phyloP scores from a whole-genome alignment of 2,797 vertebrate species.

The Otolemur crassicaudatus region DNA sequence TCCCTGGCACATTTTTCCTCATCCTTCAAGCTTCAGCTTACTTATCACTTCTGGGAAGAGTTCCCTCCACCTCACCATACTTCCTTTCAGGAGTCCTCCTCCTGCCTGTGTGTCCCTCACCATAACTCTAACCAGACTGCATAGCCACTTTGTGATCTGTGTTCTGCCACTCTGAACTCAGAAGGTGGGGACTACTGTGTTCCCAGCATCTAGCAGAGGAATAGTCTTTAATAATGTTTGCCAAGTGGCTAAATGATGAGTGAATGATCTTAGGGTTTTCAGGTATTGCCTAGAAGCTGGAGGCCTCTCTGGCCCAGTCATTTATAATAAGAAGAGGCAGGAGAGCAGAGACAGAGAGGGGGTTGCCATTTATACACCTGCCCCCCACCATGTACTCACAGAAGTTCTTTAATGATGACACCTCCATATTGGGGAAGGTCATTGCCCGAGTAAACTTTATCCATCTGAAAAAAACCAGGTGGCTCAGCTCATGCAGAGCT shows the following conservation, averaged over 20 bases:
- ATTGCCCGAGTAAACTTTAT: neutral
- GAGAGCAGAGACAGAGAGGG: neutral
- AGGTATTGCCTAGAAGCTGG: neutral
- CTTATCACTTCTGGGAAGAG: neutral
- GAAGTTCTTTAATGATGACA: neutral
- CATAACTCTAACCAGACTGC: neutral
- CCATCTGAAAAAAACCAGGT: constrained; percentile 58
- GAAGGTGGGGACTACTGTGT: neutral
- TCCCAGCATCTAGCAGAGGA: neutral
- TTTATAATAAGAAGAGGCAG: neutral
- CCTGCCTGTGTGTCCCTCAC: neutral
- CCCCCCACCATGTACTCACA: neutral
- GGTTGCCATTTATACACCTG: neutral
- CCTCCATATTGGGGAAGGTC: constrained; percentile 13
- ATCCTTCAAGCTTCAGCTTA: neutral
- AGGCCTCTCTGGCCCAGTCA: neutral
- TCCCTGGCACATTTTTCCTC: neutral
- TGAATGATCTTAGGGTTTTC: neutral
- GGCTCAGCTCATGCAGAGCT: neutral
- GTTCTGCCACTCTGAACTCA: neutral
- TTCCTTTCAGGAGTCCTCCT: neutral
- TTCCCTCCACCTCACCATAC: neutral
- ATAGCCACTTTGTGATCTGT: neutral
- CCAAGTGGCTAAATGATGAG: neutral
- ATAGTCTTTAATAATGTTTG: neutral